Evolutionary conservation across 2,888 invertebrate genomes (phyloP).

Genomic region (Onthophagus sagittarius): DNA sequence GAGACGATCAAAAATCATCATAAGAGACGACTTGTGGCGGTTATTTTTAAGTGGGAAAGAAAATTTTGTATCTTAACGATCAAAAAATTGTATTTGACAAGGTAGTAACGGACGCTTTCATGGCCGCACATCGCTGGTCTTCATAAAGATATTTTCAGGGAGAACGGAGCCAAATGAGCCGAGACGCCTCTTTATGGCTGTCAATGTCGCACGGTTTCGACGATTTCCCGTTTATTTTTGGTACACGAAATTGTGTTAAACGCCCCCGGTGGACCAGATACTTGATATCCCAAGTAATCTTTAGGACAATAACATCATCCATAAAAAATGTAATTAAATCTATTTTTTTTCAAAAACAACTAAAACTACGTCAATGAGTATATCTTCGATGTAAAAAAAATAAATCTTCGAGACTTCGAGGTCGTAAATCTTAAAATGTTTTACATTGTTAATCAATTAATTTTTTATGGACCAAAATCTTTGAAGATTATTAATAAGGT

Average conservation of each 20-base stretch:
- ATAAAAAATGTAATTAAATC: not conserved
- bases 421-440: too few relatives aligned
- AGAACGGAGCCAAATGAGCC: not conserved
- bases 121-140: not conserved
- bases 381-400: too few relatives aligned
- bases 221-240: not conserved
- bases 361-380: too few relatives aligned
- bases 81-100: not conserved
- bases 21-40: not conserved
- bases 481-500: too few relatives aligned
- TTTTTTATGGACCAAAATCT: too few relatives aligned
- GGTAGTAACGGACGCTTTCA: not conserved
- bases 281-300: not conserved
- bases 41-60: not conserved
- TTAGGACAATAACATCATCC: not conserved
- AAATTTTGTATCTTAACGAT: not conserved
- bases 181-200: not conserved
- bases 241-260: not conserved
- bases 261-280: not conserved
- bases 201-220: not conserved
- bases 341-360: too few relatives aligned
- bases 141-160: slow-evolving; percentile 1
- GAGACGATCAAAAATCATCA: not conserved
- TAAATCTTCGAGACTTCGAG: too few relatives aligned
- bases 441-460: too few relatives aligned